These are phyloP conservation scores for Drosophila santomea DNA, from an alignment of 1,140 invertebrate species.

Conservation along the genomic window DNA sequence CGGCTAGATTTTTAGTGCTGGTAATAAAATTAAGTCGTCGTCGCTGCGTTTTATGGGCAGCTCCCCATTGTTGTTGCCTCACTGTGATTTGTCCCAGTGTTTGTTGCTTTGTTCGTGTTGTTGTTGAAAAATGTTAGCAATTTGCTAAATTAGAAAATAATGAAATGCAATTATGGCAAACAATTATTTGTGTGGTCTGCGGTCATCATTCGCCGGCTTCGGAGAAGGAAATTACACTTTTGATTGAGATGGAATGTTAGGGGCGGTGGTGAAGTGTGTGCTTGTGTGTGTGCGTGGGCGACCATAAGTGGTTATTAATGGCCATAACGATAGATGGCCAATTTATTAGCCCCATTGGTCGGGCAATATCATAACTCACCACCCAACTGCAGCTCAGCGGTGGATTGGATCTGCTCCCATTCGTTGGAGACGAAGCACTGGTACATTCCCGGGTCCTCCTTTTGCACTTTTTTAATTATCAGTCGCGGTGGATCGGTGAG, in stretches of 20 bases:
- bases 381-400: conserved; percentile 92
- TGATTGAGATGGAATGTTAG: conserved; percentile 43
- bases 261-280: too few species aligned
- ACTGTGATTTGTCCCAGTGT: conserved; percentile 42
- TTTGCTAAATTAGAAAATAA: conserved; percentile 84
- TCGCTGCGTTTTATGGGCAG: conserved; percentile 70
- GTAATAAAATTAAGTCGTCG: conserved; percentile 82
- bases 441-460: conserved; percentile 88
- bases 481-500: conserved; percentile 79
- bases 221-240: conserved; percentile 55
- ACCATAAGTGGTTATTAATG: conserved; percentile 73
- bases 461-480: conserved; percentile 84
- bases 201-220: conserved; percentile 51
- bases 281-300: conserved; percentile 12
- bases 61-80: conserved; percentile 36
- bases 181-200: conserved; percentile 79
- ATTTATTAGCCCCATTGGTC: conserved; percentile 51
- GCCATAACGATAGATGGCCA: conserved; percentile 46
- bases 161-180: conserved; percentile 83
- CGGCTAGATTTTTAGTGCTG: conserved; percentile 80
- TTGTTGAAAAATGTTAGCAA: conserved; percentile 71
- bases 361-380: conserved; percentile 86
- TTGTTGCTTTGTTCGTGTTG: conserved; percentile 18
- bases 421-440: conserved; percentile 95
- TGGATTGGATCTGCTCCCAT: conserved; percentile 93